Percentiles rank a stretch among this genome's conserved stretches.
Conservation (phyloP, 1,140 invertebrate genomes). For the Wasmannia auropunctata region DNA sequence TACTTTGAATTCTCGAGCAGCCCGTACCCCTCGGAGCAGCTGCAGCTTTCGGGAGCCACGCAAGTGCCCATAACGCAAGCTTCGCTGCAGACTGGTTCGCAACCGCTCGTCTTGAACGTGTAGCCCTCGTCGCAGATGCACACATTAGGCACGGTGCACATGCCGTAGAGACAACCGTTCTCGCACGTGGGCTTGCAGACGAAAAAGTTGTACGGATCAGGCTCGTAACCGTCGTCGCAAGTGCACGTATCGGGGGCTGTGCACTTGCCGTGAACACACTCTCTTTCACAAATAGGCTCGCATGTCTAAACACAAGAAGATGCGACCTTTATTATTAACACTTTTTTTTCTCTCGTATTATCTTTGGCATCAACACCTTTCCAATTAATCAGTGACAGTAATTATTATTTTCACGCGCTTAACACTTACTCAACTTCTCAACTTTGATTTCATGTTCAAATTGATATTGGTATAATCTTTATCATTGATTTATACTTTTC, state of each 20-base stretch:
- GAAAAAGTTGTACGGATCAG: neutral
- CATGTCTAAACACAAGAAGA: constrained; percentile 5
- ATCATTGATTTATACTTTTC: neutral
- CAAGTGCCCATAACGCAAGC: constrained; percentile 65
- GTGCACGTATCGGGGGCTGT: constrained; percentile 72
- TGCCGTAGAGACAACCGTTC: constrained; percentile 41
- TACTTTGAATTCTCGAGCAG: neutral
- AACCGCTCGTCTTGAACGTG: neutral
- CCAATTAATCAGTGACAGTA: neutral
- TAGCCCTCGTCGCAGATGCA: constrained; percentile 70
- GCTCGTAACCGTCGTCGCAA: constrained; percentile 72
- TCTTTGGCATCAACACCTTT: neutral
- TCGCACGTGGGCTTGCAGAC: constrained; percentile 58
- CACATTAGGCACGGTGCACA: constrained; percentile 49
- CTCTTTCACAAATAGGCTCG: constrained; percentile 61
- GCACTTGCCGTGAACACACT: constrained; percentile 69
- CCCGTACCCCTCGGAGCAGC: constrained; percentile 60
- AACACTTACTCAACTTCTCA: neutral
- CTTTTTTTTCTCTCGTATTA: neutral
- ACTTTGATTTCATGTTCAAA: constrained; percentile 6
- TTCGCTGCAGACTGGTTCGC: constrained; percentile 61
- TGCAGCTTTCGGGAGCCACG: constrained; percentile 61
- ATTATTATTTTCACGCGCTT: neutral
- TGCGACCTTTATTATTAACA: neutral
- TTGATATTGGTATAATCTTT: neutral